Base-by-base conservation (phyloP, 2,113 vertebrate genomes). In the Ranitomeya variabilis region DNA sequence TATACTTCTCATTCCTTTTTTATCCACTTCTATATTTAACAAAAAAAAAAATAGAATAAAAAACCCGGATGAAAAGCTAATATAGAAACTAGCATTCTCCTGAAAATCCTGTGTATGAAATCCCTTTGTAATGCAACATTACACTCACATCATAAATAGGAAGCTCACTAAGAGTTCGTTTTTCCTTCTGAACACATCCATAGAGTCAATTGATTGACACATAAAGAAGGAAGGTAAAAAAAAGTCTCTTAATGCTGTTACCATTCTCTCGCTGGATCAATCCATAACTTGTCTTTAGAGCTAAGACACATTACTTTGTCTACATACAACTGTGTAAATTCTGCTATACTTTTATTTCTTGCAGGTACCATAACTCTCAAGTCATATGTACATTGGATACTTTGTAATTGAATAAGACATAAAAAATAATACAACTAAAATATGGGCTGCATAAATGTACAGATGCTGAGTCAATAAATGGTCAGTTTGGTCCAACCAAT, bases 181-280 rank as follows among this genome's bases (percentile, higher is more conserved):
- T 84, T 73, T 16, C 37, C 77, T 85, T 3, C 79, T 80, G 86
- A 83, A 89, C 81, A 13, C 2, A 21, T 57, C 12, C 77, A 79
- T 71, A 85, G 76, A 52, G 76, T 85, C 86, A 10, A 80, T 79
- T 77, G 74, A 52, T 16, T 69, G 80, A 23, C 0, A 14, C 2
- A 76, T 84, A 87, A 74, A 86, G 90, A 90, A 89, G 51, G 55
- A 57, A 59, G 9, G 26, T 45, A 45, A 45, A 79, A 80, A 77
- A 88, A 76, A 73, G 11, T 15, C 37, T 16, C 21, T 8, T 73
- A 89, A 84, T 7, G 0, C 0, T 6, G 78, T 85, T 86, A 85
- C 78, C 90, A 79, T 37, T 86, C 19, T 60, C 45, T 87, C 91
- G 82, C 74, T 59, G 86, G 90, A 85, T 83, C 73, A 91, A 94